Base-by-base conservation (phyloP, 2,113 vertebrate genomes). In the Oostethus manadensis region DNA sequence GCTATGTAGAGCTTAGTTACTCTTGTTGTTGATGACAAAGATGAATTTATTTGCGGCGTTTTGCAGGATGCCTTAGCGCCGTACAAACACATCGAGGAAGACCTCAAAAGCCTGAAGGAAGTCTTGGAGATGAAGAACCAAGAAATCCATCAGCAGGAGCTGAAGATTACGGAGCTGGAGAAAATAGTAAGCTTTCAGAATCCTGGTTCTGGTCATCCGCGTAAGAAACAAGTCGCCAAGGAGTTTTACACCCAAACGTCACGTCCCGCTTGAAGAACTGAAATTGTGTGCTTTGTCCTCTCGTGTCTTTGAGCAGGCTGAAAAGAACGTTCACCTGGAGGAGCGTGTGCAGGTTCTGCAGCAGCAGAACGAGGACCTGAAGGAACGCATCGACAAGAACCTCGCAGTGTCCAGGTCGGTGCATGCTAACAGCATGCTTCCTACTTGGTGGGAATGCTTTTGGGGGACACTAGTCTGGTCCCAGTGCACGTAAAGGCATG, bases 101-200 rank as follows among this genome's bases (percentile, higher is more conserved):
- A 99, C 59, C 83, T 98, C 83, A 92, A 91, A 77, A 99, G 97
- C 67, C 89, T 99, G 54, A 96, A 93, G 75, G 93, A 97, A 29
- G 92, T 99, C 54, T 78, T 99, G 61, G 95, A 97, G 81, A 95
- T 99, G 94, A 98, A 98, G 86, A 98, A 96, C 74, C 91, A 93
- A 64, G 94, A 96, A 70, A 99, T 99, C 73, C 97, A 97, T 70
- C 86, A 94, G 50, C 97, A 98, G 78, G 94, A 99, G 56, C 89
- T 93, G 74, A 94, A 92, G 81, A 98, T 99, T n/a, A 82, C 94
- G 13, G 94, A 98, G 55, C 82, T 98, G 76, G 94, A 98, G 76
- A 96, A 92, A 88, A 92, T 97, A 92, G 97, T 98, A 79, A 62
- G 86, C 65, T 80, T 78, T 43, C 63, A 81, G 68, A 73, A 29